These are phyloP conservation scores for Carcinoscorpius rotundicauda DNA, from an alignment of 1,140 invertebrate genomes.

Conservation along the genomic window DNA sequence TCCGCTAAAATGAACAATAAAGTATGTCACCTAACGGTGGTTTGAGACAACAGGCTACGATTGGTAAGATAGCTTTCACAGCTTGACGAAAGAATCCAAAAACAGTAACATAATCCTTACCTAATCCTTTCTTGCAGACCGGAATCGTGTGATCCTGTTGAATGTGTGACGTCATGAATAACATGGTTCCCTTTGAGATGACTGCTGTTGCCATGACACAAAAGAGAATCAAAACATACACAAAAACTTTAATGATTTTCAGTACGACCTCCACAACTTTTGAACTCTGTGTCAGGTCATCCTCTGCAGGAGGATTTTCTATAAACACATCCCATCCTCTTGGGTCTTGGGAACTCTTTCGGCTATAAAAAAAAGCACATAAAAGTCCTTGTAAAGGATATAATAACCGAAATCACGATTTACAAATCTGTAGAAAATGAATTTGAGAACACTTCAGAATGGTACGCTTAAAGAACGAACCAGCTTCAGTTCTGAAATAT, in stretches of 20 bases:
- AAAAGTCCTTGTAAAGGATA: too few relatives aligned
- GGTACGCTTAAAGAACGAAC: too few relatives aligned
- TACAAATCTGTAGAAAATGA: too few relatives aligned
- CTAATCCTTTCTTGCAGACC: slow-evolving; percentile 24
- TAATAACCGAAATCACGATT: too few relatives aligned
- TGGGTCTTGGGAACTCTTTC: slow-evolving; percentile 34
- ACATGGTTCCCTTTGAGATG: slow-evolving; percentile 30
- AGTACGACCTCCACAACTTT: slow-evolving; percentile 23
- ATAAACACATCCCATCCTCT: slow-evolving; percentile 94
- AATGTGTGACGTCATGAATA: slow-evolving; percentile 36
- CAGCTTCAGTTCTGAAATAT: too few relatives aligned
- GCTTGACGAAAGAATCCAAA: too few relatives aligned
- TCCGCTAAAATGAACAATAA: too few relatives aligned
- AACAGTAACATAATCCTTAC: background rate
- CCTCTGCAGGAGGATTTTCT: slow-evolving; percentile 70
- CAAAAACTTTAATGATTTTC: slow-evolving; percentile 27
- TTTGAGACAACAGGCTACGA: too few relatives aligned
- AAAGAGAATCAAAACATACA: slow-evolving; percentile 32
- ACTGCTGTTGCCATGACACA: slow-evolving; percentile 30
- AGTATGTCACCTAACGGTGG: too few relatives aligned
- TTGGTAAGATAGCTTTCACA: too few relatives aligned
- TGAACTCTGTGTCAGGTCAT: slow-evolving; percentile 43
- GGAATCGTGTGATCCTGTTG: slow-evolving; percentile 18
- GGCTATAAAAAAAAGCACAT: slow-evolving; percentile 3
- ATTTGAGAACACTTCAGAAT: too few relatives aligned